phyloP scores from a whole-genome alignment of 2,888 invertebrate genomes.

The Apotomis betuletana region DNA sequence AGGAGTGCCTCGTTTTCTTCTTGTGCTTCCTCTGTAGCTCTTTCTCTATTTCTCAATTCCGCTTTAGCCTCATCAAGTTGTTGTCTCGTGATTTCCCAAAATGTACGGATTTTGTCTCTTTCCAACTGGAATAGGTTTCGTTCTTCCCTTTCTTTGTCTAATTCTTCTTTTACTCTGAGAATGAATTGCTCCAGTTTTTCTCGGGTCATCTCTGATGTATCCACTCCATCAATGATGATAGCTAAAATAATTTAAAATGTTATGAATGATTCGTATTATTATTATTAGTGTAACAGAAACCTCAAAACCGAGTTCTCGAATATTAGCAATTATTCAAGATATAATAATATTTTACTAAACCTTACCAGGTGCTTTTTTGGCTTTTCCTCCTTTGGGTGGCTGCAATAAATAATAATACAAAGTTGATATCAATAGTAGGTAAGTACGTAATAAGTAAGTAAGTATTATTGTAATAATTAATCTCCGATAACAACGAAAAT shows the following conservation, averaged over 20 bases:
- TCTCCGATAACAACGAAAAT: too few species aligned
- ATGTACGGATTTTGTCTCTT: constrained; percentile 95
- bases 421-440: too few species aligned
- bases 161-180: constrained; percentile 92
- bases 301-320: too few species aligned
- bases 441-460: too few species aligned
- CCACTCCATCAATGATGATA: constrained; percentile 93
- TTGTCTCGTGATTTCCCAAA: constrained; percentile 97
- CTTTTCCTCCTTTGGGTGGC: constrained; percentile 73
- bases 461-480: too few species aligned
- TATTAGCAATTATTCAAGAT: too few species aligned
- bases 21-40: constrained; percentile 93
- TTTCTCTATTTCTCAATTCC: constrained; percentile 85
- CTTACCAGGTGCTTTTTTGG: constrained; percentile 72
- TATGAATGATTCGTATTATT: not conserved
- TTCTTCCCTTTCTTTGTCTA: constrained; percentile 97
- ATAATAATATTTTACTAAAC: not conserved
- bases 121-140: constrained; percentile 97
- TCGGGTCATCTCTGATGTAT: constrained; percentile 95
- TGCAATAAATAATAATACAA: constrained; percentile 51
- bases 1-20: constrained; percentile 94
- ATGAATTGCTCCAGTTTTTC: constrained; percentile 96
- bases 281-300: too few species aligned
- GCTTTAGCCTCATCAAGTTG: constrained; percentile 94
- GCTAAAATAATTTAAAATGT: constrained; percentile 62